A percentile compares a stretch with the other conserved stretches of the same genome.
Evolutionary conservation across 2,113 vertebrate species (phyloP).

Genomic region (Mesitornis unicolor): DNA sequence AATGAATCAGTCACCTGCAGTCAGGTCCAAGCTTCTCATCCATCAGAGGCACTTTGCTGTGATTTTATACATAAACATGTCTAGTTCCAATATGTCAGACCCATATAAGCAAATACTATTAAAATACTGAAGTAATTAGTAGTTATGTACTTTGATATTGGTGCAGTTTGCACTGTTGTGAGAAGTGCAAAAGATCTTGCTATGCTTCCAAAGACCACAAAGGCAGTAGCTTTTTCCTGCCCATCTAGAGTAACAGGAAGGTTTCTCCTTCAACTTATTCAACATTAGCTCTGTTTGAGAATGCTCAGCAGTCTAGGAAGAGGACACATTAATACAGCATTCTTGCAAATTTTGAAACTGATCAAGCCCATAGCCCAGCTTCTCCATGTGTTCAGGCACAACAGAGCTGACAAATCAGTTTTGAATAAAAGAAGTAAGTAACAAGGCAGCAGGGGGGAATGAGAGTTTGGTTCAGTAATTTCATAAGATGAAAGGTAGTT

Average conservation of each 20-base stretch:
- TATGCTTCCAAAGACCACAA: not conserved
- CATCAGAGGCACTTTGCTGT: not conserved
- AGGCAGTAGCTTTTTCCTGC: not conserved
- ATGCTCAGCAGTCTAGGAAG: not conserved
- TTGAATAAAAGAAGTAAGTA: not conserved
- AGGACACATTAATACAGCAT: not conserved
- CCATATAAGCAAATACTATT: not conserved
- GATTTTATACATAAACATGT: not conserved
- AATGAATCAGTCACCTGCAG: not conserved
- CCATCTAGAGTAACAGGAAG: not conserved
- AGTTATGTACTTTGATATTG: fast-evolving
- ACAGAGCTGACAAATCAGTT: not conserved
- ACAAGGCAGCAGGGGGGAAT: not conserved
- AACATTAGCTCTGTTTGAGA: not conserved
- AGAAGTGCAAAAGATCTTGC: not conserved
- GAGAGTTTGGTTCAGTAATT: not conserved
- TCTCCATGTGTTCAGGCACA: not conserved
- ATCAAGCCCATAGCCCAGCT: not conserved
- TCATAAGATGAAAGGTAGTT: not conserved
- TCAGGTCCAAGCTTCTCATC: not conserved
- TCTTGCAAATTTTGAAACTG: not conserved
- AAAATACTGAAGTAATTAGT: not conserved
- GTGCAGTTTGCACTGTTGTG: not conserved
- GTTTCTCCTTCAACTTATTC: not conserved
- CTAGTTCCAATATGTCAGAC: not conserved